Conservation (phyloP, 2,797 vertebrate genomes). For the Bovichtus variegatus region DNA sequence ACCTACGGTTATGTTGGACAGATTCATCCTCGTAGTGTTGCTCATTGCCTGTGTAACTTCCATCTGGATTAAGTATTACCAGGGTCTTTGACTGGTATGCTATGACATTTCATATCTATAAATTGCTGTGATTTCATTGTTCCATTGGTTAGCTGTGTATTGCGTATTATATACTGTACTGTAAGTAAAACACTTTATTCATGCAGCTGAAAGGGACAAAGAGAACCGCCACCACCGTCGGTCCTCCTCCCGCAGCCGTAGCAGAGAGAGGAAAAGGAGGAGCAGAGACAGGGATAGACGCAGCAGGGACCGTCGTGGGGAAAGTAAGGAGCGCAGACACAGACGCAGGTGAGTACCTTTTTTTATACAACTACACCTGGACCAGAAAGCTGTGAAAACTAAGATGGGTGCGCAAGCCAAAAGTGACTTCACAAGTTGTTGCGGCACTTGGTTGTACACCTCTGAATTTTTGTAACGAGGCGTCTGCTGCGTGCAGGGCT, state of each 20-base stretch:
- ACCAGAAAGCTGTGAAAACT: neutral
- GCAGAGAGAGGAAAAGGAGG: conserved; percentile 92
- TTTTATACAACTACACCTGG: neutral
- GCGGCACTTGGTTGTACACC: no score
- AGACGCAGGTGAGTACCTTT: conserved; percentile 82
- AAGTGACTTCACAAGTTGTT: neutral
- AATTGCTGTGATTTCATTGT: neutral
- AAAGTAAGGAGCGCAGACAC: conserved; percentile 91
- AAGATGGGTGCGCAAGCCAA: no score
- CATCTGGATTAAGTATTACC: neutral
- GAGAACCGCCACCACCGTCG: conserved; percentile 94
- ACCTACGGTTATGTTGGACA: neutral
- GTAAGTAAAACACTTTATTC: conserved; percentile 3
- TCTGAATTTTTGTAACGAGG: no score
- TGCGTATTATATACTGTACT: neutral
- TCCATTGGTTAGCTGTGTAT: neutral
- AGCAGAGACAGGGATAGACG: conserved; percentile 91
- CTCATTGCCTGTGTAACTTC: neutral
- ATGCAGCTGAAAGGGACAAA: conserved; percentile 90
- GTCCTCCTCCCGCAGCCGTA: conserved; percentile 91
- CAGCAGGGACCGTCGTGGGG: conserved; percentile 91
- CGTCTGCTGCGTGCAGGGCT: no score
- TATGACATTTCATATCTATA: neutral
- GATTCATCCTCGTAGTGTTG: neutral
- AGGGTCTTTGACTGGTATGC: neutral